These are phyloP conservation scores for Asarcornis scutulata DNA, from an alignment of 2,113 vertebrate species.

Conservation along the genomic window DNA sequence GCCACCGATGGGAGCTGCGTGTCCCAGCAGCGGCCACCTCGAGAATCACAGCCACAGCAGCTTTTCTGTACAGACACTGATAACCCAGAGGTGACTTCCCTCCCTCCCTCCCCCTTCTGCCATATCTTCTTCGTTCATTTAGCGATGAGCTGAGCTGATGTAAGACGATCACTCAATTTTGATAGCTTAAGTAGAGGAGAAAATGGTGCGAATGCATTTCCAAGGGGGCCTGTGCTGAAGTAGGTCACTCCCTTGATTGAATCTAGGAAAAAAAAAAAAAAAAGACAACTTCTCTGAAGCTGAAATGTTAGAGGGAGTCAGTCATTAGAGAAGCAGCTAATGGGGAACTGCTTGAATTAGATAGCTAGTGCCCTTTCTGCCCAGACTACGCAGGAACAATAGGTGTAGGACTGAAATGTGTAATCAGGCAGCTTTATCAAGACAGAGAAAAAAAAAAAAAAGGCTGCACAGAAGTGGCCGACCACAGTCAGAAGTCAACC, in stretches of 20 bases:
- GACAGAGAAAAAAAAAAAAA: not conserved
- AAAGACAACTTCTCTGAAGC: not conserved
- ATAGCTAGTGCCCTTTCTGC: not conserved
- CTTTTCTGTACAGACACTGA: not conserved
- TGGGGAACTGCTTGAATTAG: not conserved
- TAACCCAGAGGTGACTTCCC: not conserved
- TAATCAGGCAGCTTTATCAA: not conserved
- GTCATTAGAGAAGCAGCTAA: not conserved
- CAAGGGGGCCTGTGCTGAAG: not conserved
- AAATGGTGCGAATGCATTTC: not conserved
- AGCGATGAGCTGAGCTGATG: not conserved
- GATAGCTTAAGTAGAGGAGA: not conserved
- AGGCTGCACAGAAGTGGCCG: too few relatives aligned
- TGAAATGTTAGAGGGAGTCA: not conserved
- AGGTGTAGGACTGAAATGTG: not conserved
- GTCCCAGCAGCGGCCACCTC: not conserved
- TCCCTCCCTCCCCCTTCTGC: not conserved
- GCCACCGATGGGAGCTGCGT: too few relatives aligned
- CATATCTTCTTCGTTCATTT: not conserved
- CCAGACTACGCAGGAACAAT: not conserved
- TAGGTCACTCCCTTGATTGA: not conserved
- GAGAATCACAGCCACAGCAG: not conserved
- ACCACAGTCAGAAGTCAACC: not conserved
- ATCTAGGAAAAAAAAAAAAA: not conserved
- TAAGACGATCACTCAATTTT: not conserved